Evolutionary conservation across 2,113 vertebrate species (phyloP), one percentile per base, ranked within the genome.

Genomic region (Embiotoca jacksoni): DNA sequence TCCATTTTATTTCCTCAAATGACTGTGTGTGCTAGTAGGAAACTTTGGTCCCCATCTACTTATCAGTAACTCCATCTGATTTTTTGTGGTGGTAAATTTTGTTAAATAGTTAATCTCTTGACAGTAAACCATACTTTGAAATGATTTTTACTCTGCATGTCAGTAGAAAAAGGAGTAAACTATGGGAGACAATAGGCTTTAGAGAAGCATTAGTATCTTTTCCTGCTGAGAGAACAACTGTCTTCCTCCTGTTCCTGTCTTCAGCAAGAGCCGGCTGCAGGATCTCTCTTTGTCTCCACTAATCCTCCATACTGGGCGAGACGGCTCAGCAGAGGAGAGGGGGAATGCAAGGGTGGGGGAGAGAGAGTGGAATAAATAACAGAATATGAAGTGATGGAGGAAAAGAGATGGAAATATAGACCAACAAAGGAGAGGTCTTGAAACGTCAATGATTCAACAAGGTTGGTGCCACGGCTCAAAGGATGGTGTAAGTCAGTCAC

Each of bases 271-370:
- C 32, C 5, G 3, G 73, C 67, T 82, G 30, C 67, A 80, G 69
- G 39, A 61, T 23, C 23, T 23, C 23, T 77, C 67, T 91, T 91
- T 91, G 89, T 92, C 69, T 87, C 66, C 59, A 30, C 73, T 91
- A 90, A 89, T 90, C 88, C 89, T 88, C 23, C 41, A 56, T 7
- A 49, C 76, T 14, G 52, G 75, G 65, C 66, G 49, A 83, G 82
- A 78, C 14, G 5, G 65, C 32, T 72, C 54, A 1, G 55, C 69
- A 64, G 67, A 80, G 15, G 44, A 47, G 15, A 11, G 36, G 23
- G 66, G 62, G 54, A 6, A 33, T 16, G 10, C 37, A 69, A 41
- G 10, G 8, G 32, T 6, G 59, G 56, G 39, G n/a, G 41, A 15
- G 31, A 49, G 55, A 67, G 55, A 50, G 65, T 59, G 44, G 39